phyloP scores from a whole-genome alignment of 1,140 invertebrate genomes.

The Euura saliciscinereae region DNA sequence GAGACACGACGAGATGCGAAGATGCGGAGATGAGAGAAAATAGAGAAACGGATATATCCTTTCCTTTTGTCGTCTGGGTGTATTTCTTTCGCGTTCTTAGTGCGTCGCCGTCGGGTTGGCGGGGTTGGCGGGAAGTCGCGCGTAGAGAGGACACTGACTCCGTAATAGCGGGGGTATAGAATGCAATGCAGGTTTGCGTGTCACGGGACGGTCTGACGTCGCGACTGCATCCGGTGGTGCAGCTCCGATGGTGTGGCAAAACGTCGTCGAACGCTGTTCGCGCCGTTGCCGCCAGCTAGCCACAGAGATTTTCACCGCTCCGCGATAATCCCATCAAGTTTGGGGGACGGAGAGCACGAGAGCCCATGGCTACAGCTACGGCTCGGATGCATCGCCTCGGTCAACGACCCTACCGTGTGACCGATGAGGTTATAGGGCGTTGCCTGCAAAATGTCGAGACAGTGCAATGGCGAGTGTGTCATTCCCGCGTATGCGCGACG shows the following conservation, averaged over 20 bases:
- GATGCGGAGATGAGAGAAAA: background rate
- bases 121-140: constrained; percentile 21
- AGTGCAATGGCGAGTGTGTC: constrained; percentile 3
- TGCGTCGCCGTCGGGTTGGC: constrained; percentile 27
- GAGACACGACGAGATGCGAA: background rate
- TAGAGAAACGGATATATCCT: constrained; percentile 18
- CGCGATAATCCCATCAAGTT: background rate
- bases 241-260: background rate
- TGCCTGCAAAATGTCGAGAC: background rate
- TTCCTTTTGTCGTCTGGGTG: background rate
- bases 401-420: background rate
- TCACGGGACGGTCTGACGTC: constrained; percentile 6
- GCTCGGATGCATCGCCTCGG: background rate
- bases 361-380: background rate
- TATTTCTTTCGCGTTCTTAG: constrained; percentile 22
- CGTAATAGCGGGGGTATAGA: constrained; percentile 18
- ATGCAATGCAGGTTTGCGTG: constrained; percentile 29
- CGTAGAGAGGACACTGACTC: constrained; percentile 2
- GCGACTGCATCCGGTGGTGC: background rate
- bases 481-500: background rate
- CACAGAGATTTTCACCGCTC: background rate
- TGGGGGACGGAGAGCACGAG: background rate
- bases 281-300: background rate
- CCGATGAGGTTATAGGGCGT: background rate
- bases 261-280: background rate